Evolutionary conservation across 1,140 invertebrate genomes (phyloP).

Genomic region (Drosophila fuyamai): DNA sequence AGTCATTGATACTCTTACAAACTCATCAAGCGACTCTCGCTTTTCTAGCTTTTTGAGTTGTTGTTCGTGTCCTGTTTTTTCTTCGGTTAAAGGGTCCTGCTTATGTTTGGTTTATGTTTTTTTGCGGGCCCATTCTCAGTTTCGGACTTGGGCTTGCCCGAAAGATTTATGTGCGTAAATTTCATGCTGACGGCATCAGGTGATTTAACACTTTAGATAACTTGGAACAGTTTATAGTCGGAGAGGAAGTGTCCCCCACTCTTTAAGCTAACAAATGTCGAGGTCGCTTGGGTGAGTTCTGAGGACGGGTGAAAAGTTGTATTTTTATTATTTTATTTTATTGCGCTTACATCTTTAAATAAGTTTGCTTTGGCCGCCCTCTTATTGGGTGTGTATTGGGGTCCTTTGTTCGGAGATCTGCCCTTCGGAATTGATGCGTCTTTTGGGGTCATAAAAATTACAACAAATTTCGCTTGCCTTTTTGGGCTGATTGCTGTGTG

Average conservation of each 20-base stretch:
- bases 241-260: slow-evolving; percentile 8
- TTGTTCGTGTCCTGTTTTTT: slow-evolving; percentile 29
- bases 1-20: neutral
- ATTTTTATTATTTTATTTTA: slow-evolving; percentile 83
- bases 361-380: slow-evolving; percentile 57
- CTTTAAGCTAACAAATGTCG: slow-evolving; percentile 1
- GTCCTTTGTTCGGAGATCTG: slow-evolving; percentile 49
- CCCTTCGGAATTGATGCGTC: slow-evolving; percentile 76
- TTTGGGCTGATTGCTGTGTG: slow-evolving; percentile 72
- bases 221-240: slow-evolving; percentile 78
- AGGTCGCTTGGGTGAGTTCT: neutral
- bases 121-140: slow-evolving; percentile 59
- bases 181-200: slow-evolving; percentile 84
- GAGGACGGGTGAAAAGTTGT: slow-evolving; percentile 61
- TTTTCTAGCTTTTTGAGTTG: slow-evolving; percentile 40
- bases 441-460: slow-evolving; percentile 83
- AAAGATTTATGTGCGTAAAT: slow-evolving; percentile 83
- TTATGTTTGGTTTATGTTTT: slow-evolving; percentile 81
- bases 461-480: slow-evolving; percentile 74
- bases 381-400: slow-evolving; percentile 43
- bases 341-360: slow-evolving; percentile 82
- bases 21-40: slow-evolving; percentile 32
- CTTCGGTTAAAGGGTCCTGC: slow-evolving; percentile 44
- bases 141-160: slow-evolving; percentile 53
- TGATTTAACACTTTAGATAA: slow-evolving; percentile 85